Percentiles rank a stretch among this genome's conserved stretches.
Evolutionary conservation across 2,888 invertebrate species (phyloP).

Genomic region (Unio pictorum): DNA sequence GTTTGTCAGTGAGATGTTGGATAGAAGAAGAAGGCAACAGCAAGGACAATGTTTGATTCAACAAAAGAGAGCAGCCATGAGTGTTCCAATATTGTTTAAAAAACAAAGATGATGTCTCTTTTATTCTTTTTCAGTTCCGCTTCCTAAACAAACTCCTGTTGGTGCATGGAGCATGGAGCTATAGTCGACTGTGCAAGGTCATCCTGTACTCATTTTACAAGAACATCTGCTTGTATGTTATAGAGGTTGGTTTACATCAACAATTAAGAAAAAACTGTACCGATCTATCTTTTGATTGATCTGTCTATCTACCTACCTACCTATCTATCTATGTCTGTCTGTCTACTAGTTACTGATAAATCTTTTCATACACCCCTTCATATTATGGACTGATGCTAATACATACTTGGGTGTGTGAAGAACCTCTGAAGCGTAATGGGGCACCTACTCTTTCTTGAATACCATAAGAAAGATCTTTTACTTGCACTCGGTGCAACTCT

Average conservation of each 20-base stretch:
- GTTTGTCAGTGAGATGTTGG: neutral
- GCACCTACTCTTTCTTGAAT: too few species aligned
- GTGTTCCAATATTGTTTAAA: neutral
- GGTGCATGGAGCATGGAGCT: conserved; percentile 99
- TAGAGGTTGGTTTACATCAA: conserved; percentile 77
- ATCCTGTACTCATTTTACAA: conserved; percentile 99
- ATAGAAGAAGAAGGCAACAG: neutral
- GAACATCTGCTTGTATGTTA: conserved; percentile 99
- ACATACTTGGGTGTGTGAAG: too few species aligned
- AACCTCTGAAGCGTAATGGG: too few species aligned
- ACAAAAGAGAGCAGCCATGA: neutral
- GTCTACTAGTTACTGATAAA: too few species aligned
- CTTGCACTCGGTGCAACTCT: too few species aligned
- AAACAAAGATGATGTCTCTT: neutral
- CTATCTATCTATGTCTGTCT: too few species aligned
- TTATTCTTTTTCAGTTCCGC: conserved; percentile 82
- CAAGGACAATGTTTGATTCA: neutral
- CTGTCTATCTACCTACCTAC: too few species aligned
- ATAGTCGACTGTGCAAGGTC: conserved; percentile 96
- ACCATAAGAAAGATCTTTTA: too few species aligned
- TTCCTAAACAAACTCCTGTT: conserved; percentile 91
- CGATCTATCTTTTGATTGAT: neutral
- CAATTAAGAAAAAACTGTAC: conserved; percentile 9
- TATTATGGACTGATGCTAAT: too few species aligned
- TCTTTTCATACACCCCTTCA: too few species aligned